Base-by-base conservation (phyloP, 1,140 invertebrate species). In the Latrodectus geometricus region DNA sequence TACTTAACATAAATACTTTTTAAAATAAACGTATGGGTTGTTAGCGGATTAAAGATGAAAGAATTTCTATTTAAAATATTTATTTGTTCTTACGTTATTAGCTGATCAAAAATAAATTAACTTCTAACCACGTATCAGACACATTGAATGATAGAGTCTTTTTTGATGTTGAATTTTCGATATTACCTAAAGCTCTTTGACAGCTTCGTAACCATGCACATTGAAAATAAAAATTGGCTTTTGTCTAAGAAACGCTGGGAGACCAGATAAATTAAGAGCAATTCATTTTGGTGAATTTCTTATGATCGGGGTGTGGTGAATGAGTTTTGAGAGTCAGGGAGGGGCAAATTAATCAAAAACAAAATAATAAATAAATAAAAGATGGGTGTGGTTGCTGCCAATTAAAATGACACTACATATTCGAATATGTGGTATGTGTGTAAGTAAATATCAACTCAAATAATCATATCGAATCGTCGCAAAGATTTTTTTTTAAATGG, bases 161-260 rank as follows among this genome's bases (percentile, higher is more conserved):
- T 17, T 8, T 8, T 61, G 54, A 61, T 61, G 17, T 17, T 2
- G 54, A 61, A 17, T 3, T 61, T 61, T 61, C 17, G 54, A 61
- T 61, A 61, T 14, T 61, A 17, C 17, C 17, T 8, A 61, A 17
- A 4, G 11, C 54, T 14, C 11, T 61, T 61, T 61, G 54, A 61
- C 54, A 61, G 54, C 11, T 61, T 61, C 54, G 11, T 61, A 35
- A 61, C 54, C 8, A 8, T 61, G 11, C 54, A 14, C 17, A 61
- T 61, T 61, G 54, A 61, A 61, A 61, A 61, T 61, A 61, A 61
- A 61, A 61, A 61, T 61, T 61, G 54, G 54, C 54, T 61, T 61
- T 61, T 61, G 54, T 61, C 54, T 61, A 14, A 61, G 54, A 17
- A 61, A 14, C 11, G 11, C 17, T 61, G 54, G 54, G 54, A 61